Base-by-base conservation (phyloP, 2,113 vertebrate species). In the Podilymbus podiceps region DNA sequence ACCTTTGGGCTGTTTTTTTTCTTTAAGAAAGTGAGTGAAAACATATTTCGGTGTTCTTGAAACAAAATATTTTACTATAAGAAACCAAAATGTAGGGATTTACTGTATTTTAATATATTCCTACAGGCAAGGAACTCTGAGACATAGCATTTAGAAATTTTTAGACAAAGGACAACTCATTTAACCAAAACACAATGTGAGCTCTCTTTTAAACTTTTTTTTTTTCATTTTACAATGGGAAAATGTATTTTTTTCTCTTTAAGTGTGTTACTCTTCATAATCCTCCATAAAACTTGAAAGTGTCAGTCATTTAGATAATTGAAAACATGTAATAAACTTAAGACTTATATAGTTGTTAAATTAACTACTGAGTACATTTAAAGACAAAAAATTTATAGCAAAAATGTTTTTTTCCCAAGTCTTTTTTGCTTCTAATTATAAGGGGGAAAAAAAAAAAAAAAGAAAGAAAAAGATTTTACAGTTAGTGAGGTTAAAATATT, bases 251-350 rank as follows among this genome's bases (percentile, higher is more conserved):
- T 91, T 93, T 82, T 95, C 84, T 95, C 58, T 95, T 90, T 87
- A 97, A 95, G 91, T 96, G 62, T 72, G 67, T 60, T 92, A 83
- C 84, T 98, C 90, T 95, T 98, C 95, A 96, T 95, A 97, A 97
- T 97, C 96, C 97, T 89, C 82, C 85, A 81, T 98, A 98, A 98
- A 98, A 97, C 95, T 96, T 97, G 78, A 96, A 98, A 97, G 78
- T 97, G 97, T 98, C 98, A 96, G 87, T 98, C 97, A 97, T 95
- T 96, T 95, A 95, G 95, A 89, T 98, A 98, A 98, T 98, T 98
- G 90, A 92, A 98, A 98, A 95, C 97, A 98, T 94, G 87, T 85
- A 95, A 92, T 96, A 97, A 95, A 96, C 91, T 82, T 86, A 62
- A 95, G 73, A 91, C 95, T 96, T 93, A 68, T 52, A 35, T 91